Evolutionary conservation across 2,113 vertebrate genomes (phyloP).

Genomic region (Salvator merianae): DNA sequence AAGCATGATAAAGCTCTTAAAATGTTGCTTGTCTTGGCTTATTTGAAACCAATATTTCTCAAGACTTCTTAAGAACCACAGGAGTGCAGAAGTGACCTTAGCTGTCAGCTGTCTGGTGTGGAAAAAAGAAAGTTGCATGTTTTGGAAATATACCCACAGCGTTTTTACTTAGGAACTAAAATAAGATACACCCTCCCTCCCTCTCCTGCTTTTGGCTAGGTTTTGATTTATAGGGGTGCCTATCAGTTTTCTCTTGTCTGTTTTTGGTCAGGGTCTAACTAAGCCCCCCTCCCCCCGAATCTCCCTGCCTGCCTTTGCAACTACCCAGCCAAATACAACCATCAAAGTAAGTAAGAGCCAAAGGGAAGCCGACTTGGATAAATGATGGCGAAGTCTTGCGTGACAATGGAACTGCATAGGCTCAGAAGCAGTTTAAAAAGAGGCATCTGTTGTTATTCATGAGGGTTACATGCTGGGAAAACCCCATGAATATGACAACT

Average conservation of each 20-base stretch:
- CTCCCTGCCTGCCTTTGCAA: not conserved
- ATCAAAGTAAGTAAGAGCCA: not conserved
- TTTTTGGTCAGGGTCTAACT: not conserved
- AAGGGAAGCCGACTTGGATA: not conserved
- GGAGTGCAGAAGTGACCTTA: not conserved
- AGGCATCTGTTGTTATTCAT: too few species aligned
- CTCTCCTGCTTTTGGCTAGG: not conserved
- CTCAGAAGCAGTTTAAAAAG: not conserved
- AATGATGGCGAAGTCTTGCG: not conserved
- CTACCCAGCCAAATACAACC: not conserved
- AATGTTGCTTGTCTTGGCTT: not conserved
- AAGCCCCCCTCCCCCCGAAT: not conserved
- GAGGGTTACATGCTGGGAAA: too few species aligned
- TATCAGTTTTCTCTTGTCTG: not conserved
- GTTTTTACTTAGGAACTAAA: not conserved
- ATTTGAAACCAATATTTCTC: conserved; percentile 4
- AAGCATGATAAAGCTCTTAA: not conserved
- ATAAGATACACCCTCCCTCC: not conserved
- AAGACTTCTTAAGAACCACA: not conserved
- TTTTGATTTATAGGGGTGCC: not conserved
- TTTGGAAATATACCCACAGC: not conserved
- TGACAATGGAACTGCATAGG: not conserved
- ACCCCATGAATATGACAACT: too few species aligned
- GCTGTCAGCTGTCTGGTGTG: not conserved
- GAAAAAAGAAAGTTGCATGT: not conserved